Percentiles rank a stretch among this genome's conserved stretches.
These are phyloP conservation scores for Pipra filicauda DNA, from an alignment of 2,113 vertebrate genomes.

Conservation along the genomic window DNA sequence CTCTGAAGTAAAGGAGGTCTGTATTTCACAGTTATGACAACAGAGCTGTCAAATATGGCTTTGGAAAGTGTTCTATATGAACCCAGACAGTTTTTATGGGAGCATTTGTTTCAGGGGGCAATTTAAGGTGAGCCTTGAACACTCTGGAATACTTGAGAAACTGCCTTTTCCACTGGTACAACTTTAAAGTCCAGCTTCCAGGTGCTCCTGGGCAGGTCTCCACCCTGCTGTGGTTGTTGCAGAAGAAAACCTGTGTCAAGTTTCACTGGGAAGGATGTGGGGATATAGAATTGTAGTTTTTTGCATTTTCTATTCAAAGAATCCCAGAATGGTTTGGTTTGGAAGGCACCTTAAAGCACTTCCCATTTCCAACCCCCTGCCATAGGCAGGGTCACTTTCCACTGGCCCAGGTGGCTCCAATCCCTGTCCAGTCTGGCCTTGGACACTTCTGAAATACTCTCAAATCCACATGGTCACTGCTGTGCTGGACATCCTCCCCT, in stretches of 20 bases:
- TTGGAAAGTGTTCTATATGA: conserved; percentile 5
- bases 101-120: conserved; percentile 22
- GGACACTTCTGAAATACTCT: not conserved
- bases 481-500: not conserved
- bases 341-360: not conserved
- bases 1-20: conserved; percentile 12
- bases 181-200: not conserved
- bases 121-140: not conserved
- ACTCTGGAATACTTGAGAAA: not conserved
- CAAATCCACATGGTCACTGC: not conserved
- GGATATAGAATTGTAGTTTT: not conserved
- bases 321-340: not conserved
- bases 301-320: not conserved
- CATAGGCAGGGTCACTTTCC: not conserved
- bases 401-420: not conserved
- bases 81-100: conserved; percentile 16
- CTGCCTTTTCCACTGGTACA: not conserved
- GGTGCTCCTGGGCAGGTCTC: not conserved
- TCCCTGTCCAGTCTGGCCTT: not conserved
- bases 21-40: conserved; percentile 27
- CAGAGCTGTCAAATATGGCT: conserved; percentile 23
- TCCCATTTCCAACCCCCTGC: not conserved
- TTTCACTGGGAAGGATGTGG: not conserved
- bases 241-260: not conserved
- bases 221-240: not conserved